Evolutionary conservation across 2,888 invertebrate genomes (phyloP), one percentile per base, ranked within the genome.

Genomic region (Drosophila ezoana): DNA sequence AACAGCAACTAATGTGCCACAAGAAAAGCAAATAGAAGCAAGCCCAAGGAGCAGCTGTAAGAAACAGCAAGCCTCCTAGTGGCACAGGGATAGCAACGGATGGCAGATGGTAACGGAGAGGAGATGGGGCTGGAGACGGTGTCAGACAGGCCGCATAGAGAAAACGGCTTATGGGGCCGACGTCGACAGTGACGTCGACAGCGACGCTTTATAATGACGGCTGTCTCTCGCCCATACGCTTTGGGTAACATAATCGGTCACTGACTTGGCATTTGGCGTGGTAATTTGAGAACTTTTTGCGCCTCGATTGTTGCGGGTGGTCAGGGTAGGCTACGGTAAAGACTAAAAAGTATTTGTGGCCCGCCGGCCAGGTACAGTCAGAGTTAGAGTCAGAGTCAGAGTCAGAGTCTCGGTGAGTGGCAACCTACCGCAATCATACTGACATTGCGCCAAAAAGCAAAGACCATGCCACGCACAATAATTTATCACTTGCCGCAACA

Each of bases 241-340:
- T 88, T 78, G 87, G 89, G 86, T 87, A 89, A 89, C 84, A 89
- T 87, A 87, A 87, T 87, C 86, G 86, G 86, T 87, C 86, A 87
- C 81, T 87, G 86, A 89, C 86, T 87, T 76, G 81, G 63, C 89
- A 88, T 89, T 86, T 89, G 89, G 85, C 87, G 78, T 77, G 70
- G 85, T 89, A 86, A 86, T 87, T 87, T 73, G 89, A 86, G 89
- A 82, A 67, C 74, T 80, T 72, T 75, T 88, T 83, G 87, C 89
- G 67, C 68, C 63, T 67, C 74, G 51, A 59, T 63, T 60, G 67
- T 85, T 89, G 88, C 86, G 88, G 85, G 89, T 89, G 89, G 89
- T 85, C 89, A 83, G 86, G 76, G 77, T 32, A 20, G 44, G 8
- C 11, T 11, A 35, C 35, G 35, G 11, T 4, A 40, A 13, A 43